phyloP scores from a whole-genome alignment of 2,797 vertebrate species.

The Artibeus lituratus region DNA sequence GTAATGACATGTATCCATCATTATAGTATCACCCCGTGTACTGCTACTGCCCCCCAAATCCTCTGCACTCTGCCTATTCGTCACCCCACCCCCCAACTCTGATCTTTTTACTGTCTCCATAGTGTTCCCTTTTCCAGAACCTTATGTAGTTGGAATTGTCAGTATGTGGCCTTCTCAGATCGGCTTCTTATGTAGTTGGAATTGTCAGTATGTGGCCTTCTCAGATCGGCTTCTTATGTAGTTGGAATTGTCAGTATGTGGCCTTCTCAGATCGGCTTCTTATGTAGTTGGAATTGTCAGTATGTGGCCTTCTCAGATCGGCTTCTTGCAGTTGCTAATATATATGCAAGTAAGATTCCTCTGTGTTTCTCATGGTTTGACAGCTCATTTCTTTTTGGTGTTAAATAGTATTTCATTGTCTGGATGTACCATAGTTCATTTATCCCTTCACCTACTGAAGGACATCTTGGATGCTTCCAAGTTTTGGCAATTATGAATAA shows the following conservation, averaged over 20 bases:
- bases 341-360: background rate
- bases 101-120: background rate
- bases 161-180: background rate
- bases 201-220: background rate
- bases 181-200: background rate
- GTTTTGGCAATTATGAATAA: background rate
- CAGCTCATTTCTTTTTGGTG: background rate
- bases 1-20: background rate
- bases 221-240: background rate
- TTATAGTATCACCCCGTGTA: background rate
- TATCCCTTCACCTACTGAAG: background rate
- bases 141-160: background rate
- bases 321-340: background rate
- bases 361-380: background rate
- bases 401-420: background rate
- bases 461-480: background rate
- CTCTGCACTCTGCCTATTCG: background rate
- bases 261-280: too few relatives aligned
- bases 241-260: background rate
- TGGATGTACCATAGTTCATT: background rate
- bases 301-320: background rate
- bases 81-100: background rate
- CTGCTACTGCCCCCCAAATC: background rate
- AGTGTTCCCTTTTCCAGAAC: background rate
- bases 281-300: background rate